A percentile compares a stretch with the other conserved stretches of the same genome.
These are phyloP conservation scores for Capitulum mitella DNA, from an alignment of 2,888 invertebrate species.

Conservation along the genomic window DNA sequence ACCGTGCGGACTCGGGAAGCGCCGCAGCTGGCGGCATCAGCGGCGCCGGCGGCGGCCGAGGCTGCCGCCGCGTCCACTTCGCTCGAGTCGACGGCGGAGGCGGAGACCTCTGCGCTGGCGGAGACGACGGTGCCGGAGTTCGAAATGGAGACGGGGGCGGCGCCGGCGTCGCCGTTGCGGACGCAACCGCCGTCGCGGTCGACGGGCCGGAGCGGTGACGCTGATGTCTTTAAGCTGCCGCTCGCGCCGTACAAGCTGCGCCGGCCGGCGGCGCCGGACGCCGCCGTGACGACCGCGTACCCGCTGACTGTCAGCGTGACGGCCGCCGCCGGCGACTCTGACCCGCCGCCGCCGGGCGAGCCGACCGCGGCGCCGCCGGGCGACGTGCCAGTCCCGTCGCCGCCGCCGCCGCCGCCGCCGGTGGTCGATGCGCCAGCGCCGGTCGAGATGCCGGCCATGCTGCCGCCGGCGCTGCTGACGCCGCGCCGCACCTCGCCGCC, in stretches of 20 bases:
- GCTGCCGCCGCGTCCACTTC: background rate
- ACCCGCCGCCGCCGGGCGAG: background rate
- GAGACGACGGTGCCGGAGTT: background rate
- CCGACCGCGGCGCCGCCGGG: background rate
- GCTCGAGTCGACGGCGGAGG: background rate
- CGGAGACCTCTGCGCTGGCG: background rate
- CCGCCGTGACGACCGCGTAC: background rate
- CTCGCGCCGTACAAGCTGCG: background rate
- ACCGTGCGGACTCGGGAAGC: background rate
- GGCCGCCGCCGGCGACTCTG: background rate
- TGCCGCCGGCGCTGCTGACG: slow-evolving; percentile 2
- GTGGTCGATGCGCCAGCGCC: background rate
- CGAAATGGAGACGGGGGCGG: background rate
- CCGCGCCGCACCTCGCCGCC: background rate
- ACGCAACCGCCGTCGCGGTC: background rate
- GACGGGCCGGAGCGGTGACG: background rate
- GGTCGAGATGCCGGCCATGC: background rate
- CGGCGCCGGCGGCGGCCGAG: background rate
- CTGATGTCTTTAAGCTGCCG: background rate
- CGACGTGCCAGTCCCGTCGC: background rate
- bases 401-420: background rate
- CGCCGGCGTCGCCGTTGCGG: background rate
- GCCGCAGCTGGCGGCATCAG: background rate
- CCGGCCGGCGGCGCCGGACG: background rate
- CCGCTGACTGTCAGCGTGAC: background rate